A percentile compares a stretch with the other conserved stretches of the same genome.
phyloP scores from a whole-genome alignment of 2,888 invertebrate genomes.

The Sclerodermus sp. region DNA sequence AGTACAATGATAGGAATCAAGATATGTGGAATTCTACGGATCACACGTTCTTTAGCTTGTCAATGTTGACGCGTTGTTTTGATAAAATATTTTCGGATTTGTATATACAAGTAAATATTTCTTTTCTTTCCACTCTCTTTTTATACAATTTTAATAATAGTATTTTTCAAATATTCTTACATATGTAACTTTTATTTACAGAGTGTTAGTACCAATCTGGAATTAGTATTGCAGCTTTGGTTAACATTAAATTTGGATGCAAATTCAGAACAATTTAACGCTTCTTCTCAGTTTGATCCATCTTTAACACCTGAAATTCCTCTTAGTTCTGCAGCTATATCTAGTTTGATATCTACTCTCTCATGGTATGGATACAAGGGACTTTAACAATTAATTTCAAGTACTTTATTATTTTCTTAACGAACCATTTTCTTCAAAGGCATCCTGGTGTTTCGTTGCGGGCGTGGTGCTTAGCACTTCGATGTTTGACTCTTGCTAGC shows the following conservation, averaged over 20 bases:
- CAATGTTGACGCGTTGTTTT: constrained; percentile 72
- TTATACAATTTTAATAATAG: too few relatives aligned
- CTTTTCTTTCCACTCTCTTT: too few relatives aligned
- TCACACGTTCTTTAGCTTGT: constrained; percentile 45
- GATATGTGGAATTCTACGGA: constrained; percentile 43
- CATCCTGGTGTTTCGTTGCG: constrained; percentile 70
- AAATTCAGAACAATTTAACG: constrained; percentile 54
- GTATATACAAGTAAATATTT: constrained; percentile 59
- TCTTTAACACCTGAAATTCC: constrained; percentile 67
- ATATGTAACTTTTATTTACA: constrained; percentile 1
- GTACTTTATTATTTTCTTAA: not conserved
- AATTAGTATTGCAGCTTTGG: constrained; percentile 84
- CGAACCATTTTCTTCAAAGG: constrained; percentile 46
- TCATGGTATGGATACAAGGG: constrained; percentile 58
- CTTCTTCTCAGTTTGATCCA: constrained; percentile 61
- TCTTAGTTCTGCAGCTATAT: constrained; percentile 67
- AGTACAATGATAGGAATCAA: constrained; percentile 39
- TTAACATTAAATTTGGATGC: constrained; percentile 75
- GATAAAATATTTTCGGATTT: constrained; percentile 70
- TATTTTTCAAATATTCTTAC: too few relatives aligned
- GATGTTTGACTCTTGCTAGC: constrained; percentile 73
- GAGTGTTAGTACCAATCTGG: constrained; percentile 65
- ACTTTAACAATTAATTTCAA: not conserved
- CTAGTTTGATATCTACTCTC: constrained; percentile 68
- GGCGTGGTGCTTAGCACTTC: constrained; percentile 79